Conservation (phyloP, 2,888 invertebrate genomes). For the Ormyrus rosae region DNA sequence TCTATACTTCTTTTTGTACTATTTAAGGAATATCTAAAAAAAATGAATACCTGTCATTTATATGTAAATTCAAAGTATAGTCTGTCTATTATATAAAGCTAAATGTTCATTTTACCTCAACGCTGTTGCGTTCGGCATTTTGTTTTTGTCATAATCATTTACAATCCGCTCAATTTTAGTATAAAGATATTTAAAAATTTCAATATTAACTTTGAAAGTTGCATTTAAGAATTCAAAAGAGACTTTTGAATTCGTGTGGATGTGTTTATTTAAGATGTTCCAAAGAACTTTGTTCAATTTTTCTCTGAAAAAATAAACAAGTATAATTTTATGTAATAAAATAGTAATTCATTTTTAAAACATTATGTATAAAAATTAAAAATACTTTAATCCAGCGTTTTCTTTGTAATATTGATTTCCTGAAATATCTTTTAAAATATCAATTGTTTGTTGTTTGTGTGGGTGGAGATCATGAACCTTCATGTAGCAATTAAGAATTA, state of each 20-base stretch:
- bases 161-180: constrained; percentile 65
- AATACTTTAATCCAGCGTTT: constrained; percentile 61
- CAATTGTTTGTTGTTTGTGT: constrained; percentile 68
- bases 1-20: constrained; percentile 29
- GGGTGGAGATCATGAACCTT: constrained; percentile 71
- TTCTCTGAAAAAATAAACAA: constrained; percentile 61
- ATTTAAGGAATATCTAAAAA: constrained; percentile 39
- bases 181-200: constrained; percentile 61
- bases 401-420: constrained; percentile 65
- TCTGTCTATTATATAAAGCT: constrained; percentile 8
- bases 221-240: constrained; percentile 67
- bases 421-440: constrained; percentile 65
- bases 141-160: constrained; percentile 63
- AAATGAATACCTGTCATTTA: not conserved
- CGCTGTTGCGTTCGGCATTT: constrained; percentile 64
- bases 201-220: constrained; percentile 58
- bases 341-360: constrained; percentile 17
- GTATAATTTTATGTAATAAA: not conserved
- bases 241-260: constrained; percentile 62
- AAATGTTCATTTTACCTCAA: constrained; percentile 64
- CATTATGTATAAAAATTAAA: constrained; percentile 26
- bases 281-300: constrained; percentile 63
- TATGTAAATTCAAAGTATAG: not conserved
- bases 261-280: constrained; percentile 61
- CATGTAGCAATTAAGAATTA: constrained; percentile 68